Base-by-base conservation (phyloP, 2,113 vertebrate genomes). In the Mola mola region DNA sequence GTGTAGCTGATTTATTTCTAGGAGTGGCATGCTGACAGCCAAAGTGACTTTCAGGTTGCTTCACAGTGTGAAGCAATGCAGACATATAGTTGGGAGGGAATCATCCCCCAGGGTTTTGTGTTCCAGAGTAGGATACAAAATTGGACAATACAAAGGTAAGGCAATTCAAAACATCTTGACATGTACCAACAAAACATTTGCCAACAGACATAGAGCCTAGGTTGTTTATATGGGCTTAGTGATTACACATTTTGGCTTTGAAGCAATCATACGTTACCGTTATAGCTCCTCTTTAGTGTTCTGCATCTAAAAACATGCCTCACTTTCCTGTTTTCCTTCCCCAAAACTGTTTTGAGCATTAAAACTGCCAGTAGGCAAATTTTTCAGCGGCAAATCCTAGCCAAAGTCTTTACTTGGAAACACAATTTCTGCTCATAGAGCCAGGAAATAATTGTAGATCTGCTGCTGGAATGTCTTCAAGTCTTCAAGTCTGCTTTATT, bases 1-100 rank as follows among this genome's bases (percentile, higher is more conserved):
- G n/a, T 40, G 37, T 9, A 40, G 8, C 37, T 16, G 21, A 29
- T 68, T 49, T 7, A 10, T 34, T 29, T 34, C 17, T 13, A 47
- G 70, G 51, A 49, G 51, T 38, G 50, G 21, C 26, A 24, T 34
- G 5, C 7, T 28, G 22, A 43, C 17, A 44, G 42, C 8, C 20
- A 37, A 17, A 4, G 26, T 46, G 3, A 50, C 26, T 63, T 6
- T 58, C 28, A 61, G 26, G 34, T 78, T 67, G 15, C 24, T 17
- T 52, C 26, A 40, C 22, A 46, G 20, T 21, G 9, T 55, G 8
- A 22, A 25, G 33, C 51, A 58, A 49, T 25, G 3, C 9, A 44
- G 13, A 44, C 28, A 29, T 29, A 29, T 9, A 29, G 6, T n/a
- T n/a, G 6, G 28, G 9, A 29, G 9, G 28, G 28, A 29, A 29